Percentiles rank a stretch among this genome's conserved stretches.
Evolutionary conservation across 2,888 invertebrate genomes (phyloP).

Genomic region (Tetranychus piercei): DNA sequence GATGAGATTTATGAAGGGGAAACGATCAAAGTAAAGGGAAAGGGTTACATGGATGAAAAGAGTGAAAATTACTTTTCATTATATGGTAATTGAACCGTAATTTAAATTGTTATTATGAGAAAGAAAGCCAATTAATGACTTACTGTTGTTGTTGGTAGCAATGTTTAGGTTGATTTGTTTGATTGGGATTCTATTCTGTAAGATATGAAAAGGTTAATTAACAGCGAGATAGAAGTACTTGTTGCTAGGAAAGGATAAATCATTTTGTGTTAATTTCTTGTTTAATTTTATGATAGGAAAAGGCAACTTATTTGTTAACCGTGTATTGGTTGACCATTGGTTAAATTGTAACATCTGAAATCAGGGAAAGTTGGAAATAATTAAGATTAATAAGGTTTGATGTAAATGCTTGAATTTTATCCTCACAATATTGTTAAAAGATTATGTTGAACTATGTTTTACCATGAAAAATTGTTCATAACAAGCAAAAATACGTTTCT

Average conservation of each 20-base stretch:
- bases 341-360: too few relatives aligned
- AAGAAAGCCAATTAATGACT: not conserved
- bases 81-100: not conserved
- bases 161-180: not conserved
- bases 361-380: too few relatives aligned
- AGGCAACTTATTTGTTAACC: too few relatives aligned
- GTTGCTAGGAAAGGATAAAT: not conserved
- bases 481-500: too few relatives aligned
- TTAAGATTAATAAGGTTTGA: too few relatives aligned
- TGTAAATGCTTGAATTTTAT: too few relatives aligned
- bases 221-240: not conserved
- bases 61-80: not conserved
- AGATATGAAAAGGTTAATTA: not conserved
- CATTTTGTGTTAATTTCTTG: not conserved
- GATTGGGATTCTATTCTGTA: not conserved
- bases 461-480: too few relatives aligned
- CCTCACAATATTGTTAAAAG: too few relatives aligned
- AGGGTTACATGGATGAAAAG: not conserved
- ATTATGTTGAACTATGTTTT: too few relatives aligned
- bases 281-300: too few relatives aligned
- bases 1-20: not conserved
- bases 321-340: too few relatives aligned
- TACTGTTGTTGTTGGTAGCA: not conserved
- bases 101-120: not conserved
- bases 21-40: not conserved